A percentile compares a stretch with the other conserved stretches of the same genome.
Evolutionary conservation across 2,797 vertebrate genomes (phyloP).

Genomic region (Amblyopsis hoosieri): DNA sequence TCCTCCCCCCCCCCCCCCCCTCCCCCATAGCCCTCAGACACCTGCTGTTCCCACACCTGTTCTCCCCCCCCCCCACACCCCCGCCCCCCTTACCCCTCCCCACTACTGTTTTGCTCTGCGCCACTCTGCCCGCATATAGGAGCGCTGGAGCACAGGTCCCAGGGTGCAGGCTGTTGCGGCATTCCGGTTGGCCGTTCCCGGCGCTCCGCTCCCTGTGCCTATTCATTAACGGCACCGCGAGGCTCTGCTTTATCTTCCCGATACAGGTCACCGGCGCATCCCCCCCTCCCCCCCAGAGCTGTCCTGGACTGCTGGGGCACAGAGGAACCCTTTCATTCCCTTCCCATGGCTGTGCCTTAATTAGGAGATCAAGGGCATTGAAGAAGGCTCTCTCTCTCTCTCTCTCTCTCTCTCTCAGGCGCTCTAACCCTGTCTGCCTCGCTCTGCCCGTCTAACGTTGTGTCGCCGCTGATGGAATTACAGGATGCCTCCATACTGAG

Average conservation of each 20-base stretch:
- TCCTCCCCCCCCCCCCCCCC: conserved; percentile 25
- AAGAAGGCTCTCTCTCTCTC: conserved; percentile 51
- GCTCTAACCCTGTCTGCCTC: conserved; percentile 17
- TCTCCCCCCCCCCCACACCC: conserved; percentile 34
- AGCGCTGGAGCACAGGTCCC: conserved; percentile 53
- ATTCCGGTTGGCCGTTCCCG: conserved; percentile 35
- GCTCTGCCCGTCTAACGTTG: conserved; percentile 1
- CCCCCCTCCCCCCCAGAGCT: neutral
- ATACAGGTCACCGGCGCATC: neutral
- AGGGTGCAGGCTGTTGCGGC: conserved; percentile 19
- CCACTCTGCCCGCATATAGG: conserved; percentile 51
- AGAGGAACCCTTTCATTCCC: no score
- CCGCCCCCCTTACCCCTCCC: conserved; percentile 31
- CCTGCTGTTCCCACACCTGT: conserved; percentile 78
- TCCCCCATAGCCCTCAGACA: conserved; percentile 27
- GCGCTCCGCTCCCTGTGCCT: conserved; percentile 7
- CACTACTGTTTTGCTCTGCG: conserved; percentile 42
- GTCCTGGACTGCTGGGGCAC: no score
- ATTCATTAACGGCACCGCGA: neutral
- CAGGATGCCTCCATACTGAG: conserved; percentile 2
- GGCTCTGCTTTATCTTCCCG: neutral
- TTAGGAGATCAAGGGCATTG: conserved; percentile 44
- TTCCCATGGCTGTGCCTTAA: conserved; percentile 27
- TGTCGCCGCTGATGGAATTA: conserved; percentile 10
- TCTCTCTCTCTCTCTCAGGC: conserved; percentile 2